A percentile compares a stretch with the other conserved stretches of the same genome.
These are phyloP conservation scores for Tachina fera DNA, from an alignment of 2,888 invertebrate genomes.

Conservation along the genomic window DNA sequence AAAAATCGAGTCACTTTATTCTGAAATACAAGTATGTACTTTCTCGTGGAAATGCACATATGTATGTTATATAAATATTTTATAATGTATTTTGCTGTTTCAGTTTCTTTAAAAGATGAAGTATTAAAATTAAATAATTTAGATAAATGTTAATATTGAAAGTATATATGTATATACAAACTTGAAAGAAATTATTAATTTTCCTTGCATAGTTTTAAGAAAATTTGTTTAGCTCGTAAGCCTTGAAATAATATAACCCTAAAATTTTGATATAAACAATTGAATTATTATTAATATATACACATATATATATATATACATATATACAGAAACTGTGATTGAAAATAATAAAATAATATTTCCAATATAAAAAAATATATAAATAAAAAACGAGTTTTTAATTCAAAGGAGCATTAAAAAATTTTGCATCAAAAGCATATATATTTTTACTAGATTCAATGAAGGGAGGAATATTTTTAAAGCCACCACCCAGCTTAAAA, in stretches of 20 bases:
- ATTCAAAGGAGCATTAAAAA: no score
- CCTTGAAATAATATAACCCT: constrained; percentile 17
- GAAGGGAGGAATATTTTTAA: no score
- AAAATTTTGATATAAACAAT: constrained; percentile 30
- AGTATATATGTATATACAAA: background rate
- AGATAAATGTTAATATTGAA: constrained; percentile 3
- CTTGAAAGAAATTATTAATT: constrained; percentile 10
- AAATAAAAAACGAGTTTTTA: no score
- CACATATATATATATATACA: no score
- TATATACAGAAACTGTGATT: constrained; percentile 51
- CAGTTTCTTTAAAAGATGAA: constrained; percentile 5
- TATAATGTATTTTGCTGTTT: background rate
- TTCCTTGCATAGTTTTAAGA: constrained; percentile 17
- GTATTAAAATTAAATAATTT: background rate
- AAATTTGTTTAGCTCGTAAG: constrained; percentile 28
- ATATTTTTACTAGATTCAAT: no score
- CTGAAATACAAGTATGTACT: no score
- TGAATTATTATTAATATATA: constrained; percentile 11
- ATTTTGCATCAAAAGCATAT: no score
- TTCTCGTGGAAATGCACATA: no score
- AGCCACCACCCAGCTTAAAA: no score
- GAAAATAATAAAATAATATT: constrained; percentile 39
- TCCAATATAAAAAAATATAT: background rate
- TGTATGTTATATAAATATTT: no score
- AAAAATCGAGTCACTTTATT: no score